Percentiles rank a stretch among this genome's conserved stretches.
Conservation (phyloP, 2,797 vertebrate species). For the Artibeus lituratus region DNA sequence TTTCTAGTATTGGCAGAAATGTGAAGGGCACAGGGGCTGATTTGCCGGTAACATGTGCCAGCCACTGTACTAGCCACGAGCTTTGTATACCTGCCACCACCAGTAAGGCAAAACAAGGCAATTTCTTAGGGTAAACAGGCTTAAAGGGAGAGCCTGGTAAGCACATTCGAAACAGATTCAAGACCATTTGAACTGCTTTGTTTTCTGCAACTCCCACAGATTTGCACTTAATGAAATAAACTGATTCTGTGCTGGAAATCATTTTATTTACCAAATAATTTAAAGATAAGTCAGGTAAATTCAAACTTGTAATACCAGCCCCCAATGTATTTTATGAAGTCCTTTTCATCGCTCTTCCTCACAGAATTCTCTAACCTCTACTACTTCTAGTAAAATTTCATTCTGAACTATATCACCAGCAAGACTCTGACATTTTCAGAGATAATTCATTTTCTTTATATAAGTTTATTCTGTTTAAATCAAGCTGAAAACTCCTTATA, state of each 20-base stretch:
- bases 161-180: background rate
- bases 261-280: conserved; percentile 7
- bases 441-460: conserved; percentile 19
- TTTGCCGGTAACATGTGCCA: background rate
- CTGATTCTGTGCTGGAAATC: background rate
- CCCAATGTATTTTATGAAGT: conserved; percentile 34
- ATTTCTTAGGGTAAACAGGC: background rate
- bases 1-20: background rate
- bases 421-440: background rate
- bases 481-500: conserved; percentile 6
- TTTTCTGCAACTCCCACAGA: background rate
- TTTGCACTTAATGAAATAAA: background rate
- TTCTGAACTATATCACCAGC: background rate
- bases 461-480: conserved; percentile 5
- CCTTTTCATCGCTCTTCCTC: background rate
- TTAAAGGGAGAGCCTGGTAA: background rate
- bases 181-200: background rate
- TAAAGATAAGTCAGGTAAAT: background rate
- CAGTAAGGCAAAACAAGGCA: background rate
- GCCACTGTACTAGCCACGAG: background rate
- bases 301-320: background rate
- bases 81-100: background rate
- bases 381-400: conserved; percentile 28
- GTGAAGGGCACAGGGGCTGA: background rate
- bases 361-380: background rate